Evolutionary conservation across 2,888 invertebrate species (phyloP), one percentile per base, ranked within the genome.

Genomic region (Oscheius sp.): DNA sequence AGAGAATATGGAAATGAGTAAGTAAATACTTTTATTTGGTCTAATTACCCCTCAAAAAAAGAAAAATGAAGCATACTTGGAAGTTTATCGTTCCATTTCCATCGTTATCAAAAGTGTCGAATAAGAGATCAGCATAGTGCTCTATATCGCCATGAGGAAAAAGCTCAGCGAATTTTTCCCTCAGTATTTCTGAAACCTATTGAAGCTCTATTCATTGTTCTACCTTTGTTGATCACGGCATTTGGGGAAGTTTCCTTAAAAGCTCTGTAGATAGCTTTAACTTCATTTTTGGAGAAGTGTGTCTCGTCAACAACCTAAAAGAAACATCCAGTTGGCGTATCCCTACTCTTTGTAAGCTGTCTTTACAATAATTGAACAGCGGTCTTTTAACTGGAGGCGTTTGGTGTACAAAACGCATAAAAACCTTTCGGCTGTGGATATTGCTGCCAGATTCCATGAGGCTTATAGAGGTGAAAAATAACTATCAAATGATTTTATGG

Each of bases 201-300:
- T n/a, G n/a, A n/a, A n/a, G n/a, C n/a, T n/a, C n/a, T n/a, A n/a
- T n/a, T n/a, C 24, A 22, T 8, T 12, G 2, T 1, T 28, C n/a
- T 44, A 73, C 77, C 73, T 74, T 77, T 77, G 64, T 80, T 77
- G 38, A 83, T 80, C 17, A 82, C 76, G n/a, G 82, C 81, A 50
- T 77, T 83, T 3, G 82, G 81, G 2, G 82, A 77, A 3, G 80
- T 79, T 65, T 80, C 81, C 65, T 83, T 83, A 74, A 83, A 83
- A 0, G 80, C 78, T 56, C 83, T 62, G 69, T 83, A 83, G 30
- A 83, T 79, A 41, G 81, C 75, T 57, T 78, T 73, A 5, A 83
- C 75, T 56, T 83, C 83, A 49, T 79, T 78, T 64, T 72, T 73
- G 2, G 80, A 82, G 67, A 83, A 83, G 56, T 83, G 81, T 1